phyloP scores from a whole-genome alignment of 2,797 vertebrate species.

The Peromyscus eremicus region DNA sequence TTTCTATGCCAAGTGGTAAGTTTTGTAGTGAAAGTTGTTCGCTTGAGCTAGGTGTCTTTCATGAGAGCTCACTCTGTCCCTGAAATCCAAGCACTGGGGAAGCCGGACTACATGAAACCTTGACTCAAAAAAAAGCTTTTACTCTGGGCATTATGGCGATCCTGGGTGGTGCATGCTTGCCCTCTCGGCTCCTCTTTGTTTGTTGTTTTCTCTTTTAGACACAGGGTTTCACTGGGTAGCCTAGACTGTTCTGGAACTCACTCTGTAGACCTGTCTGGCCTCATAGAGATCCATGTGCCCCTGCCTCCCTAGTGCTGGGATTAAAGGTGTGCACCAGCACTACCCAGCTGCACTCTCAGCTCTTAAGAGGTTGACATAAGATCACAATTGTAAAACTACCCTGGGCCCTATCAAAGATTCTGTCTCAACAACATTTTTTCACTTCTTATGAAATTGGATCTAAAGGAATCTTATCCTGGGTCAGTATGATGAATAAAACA shows the following conservation, averaged over 20 bases:
- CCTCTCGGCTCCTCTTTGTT: background rate
- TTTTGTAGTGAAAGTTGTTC: conserved; percentile 34
- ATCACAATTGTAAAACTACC: background rate
- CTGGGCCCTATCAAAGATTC: background rate
- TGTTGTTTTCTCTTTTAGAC: background rate
- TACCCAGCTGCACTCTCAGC: background rate
- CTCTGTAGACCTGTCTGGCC: background rate
- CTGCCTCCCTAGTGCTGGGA: background rate
- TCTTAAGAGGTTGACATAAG: background rate
- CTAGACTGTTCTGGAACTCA: background rate
- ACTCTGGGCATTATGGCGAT: background rate
- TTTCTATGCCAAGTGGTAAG: conserved; percentile 89
- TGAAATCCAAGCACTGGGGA: background rate
- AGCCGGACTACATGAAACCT: background rate
- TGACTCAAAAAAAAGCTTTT: background rate
- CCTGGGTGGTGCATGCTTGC: too few relatives aligned
- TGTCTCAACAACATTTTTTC: background rate
- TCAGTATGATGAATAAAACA: conserved; percentile 27
- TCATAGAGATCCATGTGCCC: background rate
- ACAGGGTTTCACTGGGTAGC: background rate
- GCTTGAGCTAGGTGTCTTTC: background rate
- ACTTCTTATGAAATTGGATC: conserved; percentile 1
- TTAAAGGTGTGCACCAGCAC: background rate
- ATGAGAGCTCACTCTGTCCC: background rate
- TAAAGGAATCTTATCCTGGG: background rate